Conservation (phyloP, 2,113 vertebrate species). For the Hippopotamus amphibius region DNA sequence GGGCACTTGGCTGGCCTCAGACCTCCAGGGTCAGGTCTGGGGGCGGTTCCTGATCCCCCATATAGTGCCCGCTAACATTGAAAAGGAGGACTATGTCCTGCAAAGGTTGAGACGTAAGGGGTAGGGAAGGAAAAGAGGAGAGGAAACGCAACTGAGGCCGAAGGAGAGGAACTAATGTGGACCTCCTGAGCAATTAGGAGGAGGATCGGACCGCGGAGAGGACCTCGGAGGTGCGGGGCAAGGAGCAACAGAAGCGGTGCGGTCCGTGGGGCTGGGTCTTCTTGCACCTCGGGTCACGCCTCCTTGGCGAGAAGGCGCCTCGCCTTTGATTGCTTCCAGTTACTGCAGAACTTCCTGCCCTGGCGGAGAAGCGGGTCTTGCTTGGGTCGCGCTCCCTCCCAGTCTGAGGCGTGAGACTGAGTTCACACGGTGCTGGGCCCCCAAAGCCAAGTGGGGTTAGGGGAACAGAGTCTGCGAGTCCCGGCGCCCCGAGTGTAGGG, state of each 20-base stretch:
- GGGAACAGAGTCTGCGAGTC: conserved; percentile 52
- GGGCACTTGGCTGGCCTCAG: background rate
- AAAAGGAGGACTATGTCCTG: conserved; percentile 58
- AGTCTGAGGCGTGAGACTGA: conserved; percentile 55
- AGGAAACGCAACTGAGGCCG: conserved; percentile 56
- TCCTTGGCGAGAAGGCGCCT: conserved; percentile 75
- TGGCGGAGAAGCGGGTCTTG: conserved; percentile 63
- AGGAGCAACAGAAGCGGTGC: conserved; percentile 43
- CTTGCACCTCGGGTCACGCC: conserved; percentile 79
- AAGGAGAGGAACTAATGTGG: background rate
- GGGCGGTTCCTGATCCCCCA: background rate
- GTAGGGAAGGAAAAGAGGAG: conserved; percentile 72
- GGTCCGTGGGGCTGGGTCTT: conserved; percentile 68
- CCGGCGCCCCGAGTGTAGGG: background rate
- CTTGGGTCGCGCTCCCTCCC: conserved; percentile 20
- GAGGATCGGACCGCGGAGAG: background rate
- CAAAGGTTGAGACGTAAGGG: conserved; percentile 63
- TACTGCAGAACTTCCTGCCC: conserved; percentile 77
- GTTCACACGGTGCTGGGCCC: conserved; percentile 1
- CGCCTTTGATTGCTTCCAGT: conserved; percentile 71
- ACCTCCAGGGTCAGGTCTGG: background rate
- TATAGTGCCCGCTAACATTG: background rate
- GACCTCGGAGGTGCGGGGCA: conserved; percentile 68
- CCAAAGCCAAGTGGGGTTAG: conserved; percentile 40
- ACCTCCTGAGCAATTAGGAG: background rate